phyloP scores from a whole-genome alignment of 2,113 vertebrate genomes.

The Chlorodrepanis virens region DNA sequence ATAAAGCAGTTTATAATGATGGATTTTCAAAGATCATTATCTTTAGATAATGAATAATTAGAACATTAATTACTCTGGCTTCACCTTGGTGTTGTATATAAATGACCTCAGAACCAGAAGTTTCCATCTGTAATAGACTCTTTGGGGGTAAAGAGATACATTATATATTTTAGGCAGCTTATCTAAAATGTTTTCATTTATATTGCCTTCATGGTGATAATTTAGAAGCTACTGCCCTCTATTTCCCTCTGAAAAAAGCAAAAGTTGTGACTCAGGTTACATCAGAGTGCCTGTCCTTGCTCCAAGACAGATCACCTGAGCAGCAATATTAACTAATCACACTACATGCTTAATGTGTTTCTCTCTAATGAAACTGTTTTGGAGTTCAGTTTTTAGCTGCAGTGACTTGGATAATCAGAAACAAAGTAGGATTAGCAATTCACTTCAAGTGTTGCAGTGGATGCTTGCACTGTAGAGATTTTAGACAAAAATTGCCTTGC shows the following conservation, averaged over 20 bases:
- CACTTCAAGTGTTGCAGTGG: not conserved
- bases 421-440: not conserved
- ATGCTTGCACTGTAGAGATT: not conserved
- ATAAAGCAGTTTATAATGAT: slow-evolving; percentile 28
- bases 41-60: slow-evolving; percentile 40
- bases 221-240: not conserved
- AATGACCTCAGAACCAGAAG: slow-evolving; percentile 1
- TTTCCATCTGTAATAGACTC: not conserved
- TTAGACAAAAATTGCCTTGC: not conserved
- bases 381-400: not conserved
- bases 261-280: not conserved
- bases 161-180: not conserved
- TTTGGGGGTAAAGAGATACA: not conserved
- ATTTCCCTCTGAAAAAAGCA: not conserved
- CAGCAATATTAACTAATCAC: not conserved
- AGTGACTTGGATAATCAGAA: not conserved
- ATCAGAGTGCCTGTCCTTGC: not conserved
- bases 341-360: not conserved
- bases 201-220: not conserved
- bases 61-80: slow-evolving; percentile 26
- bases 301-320: not conserved
- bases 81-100: slow-evolving; percentile 25
- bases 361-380: not conserved
- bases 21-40: slow-evolving; percentile 23
- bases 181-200: not conserved